Evolutionary conservation across 1,140 invertebrate genomes (phyloP).

Genomic region (Drosophila kanapiae): DNA sequence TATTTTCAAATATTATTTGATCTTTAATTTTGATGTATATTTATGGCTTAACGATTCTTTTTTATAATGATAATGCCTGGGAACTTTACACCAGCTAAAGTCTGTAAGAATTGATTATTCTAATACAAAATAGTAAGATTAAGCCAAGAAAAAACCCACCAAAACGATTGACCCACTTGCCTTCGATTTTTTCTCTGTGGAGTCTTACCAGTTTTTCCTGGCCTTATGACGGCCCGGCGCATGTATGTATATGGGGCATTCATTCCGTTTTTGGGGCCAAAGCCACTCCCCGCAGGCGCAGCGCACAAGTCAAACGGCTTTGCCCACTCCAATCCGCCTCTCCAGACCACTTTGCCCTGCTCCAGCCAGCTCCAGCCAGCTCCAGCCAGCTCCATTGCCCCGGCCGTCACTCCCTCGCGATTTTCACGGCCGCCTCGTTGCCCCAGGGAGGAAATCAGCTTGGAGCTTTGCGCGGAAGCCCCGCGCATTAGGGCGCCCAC

Average conservation of each 20-base stretch:
- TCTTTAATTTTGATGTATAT: no score
- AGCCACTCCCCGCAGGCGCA: slow-evolving; percentile 47
- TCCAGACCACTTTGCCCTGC: slow-evolving; percentile 12
- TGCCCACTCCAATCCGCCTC: slow-evolving; percentile 29
- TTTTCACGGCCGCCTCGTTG: slow-evolving; percentile 63
- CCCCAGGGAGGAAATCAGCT: slow-evolving; percentile 15
- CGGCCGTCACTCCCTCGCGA: slow-evolving; percentile 34
- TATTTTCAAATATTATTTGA: no score
- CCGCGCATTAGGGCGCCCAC: slow-evolving; percentile 54
- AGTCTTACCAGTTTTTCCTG: slow-evolving; percentile 44
- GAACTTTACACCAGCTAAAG: no score
- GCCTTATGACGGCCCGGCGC: slow-evolving; percentile 19
- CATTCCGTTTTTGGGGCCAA: slow-evolving; percentile 50
- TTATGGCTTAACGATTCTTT: not conserved
- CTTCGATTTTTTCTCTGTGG: slow-evolving; percentile 25
- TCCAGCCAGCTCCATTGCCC: slow-evolving; percentile 10
- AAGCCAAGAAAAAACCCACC: not conserved
- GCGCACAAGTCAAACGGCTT: slow-evolving; percentile 68
- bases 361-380: slow-evolving; percentile 25
- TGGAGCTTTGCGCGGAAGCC: slow-evolving; percentile 51
- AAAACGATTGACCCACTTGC: slow-evolving; percentile 28
- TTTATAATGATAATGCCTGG: not conserved
- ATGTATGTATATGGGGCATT: slow-evolving; percentile 51
- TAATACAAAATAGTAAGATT: not conserved
- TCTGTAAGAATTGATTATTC: not conserved